These are phyloP conservation scores for Xiphophorus hellerii DNA, from an alignment of 2,113 vertebrate genomes.

Conservation along the genomic window DNA sequence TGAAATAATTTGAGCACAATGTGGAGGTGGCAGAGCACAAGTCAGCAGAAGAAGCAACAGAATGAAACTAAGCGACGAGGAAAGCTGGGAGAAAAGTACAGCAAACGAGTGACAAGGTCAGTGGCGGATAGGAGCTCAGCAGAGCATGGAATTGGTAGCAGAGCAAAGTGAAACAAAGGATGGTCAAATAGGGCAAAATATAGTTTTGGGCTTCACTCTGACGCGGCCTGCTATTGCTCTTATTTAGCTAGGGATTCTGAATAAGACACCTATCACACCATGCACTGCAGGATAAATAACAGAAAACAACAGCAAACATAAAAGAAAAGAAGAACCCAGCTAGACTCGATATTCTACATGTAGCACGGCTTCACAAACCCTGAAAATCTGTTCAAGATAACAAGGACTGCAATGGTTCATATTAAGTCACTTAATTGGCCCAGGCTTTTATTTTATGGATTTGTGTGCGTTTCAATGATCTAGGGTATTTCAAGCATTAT, in stretches of 20 bases:
- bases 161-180: slow-evolving; percentile 18
- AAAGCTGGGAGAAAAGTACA: slow-evolving; percentile 46
- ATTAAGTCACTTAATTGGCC: too few species aligned
- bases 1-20: slow-evolving; percentile 36
- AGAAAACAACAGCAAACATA: neutral
- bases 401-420: too few species aligned
- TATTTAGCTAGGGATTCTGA: neutral
- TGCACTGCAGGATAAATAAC: too few species aligned
- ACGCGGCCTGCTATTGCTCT: neutral
- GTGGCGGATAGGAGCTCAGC: slow-evolving; percentile 7
- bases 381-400: neutral
- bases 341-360: neutral
- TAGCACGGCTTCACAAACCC: neutral
- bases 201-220: neutral
- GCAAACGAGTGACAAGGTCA: slow-evolving; percentile 45
- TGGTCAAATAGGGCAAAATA: neutral
- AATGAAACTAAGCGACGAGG: slow-evolving; percentile 41
- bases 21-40: slow-evolving; percentile 45
- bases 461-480: too few species aligned
- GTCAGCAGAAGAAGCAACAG: slow-evolving; percentile 43
- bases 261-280: neutral
- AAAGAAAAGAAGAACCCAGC: neutral
- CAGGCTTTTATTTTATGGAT: too few species aligned
- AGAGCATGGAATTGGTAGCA: neutral
- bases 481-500: too few species aligned